These are phyloP conservation scores for Vireo griseus DNA, from an alignment of 2,797 vertebrate genomes.

Conservation along the genomic window DNA sequence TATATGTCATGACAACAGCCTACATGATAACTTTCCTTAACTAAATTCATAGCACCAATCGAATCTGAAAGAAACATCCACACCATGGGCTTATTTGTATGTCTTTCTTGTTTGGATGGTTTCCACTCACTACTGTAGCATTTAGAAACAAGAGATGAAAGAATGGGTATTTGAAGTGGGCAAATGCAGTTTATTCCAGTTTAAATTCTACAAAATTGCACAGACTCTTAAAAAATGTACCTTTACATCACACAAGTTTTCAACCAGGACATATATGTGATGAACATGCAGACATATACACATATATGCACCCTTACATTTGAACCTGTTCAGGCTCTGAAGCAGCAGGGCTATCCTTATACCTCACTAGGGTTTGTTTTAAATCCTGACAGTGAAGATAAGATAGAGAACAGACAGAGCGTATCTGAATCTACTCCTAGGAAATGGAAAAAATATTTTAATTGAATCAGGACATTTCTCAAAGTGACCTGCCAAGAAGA, in stretches of 20 bases:
- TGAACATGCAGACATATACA: not conserved
- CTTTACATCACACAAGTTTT: not conserved
- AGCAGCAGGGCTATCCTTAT: not conserved
- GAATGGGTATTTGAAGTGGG: not conserved
- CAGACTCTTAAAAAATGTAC: not conserved
- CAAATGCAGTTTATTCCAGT: not conserved
- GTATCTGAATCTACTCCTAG: conserved; percentile 62
- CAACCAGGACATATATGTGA: not conserved
- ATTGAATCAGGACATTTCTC: conserved; percentile 68
- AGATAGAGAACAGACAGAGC: conserved; percentile 59
- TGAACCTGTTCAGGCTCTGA: not conserved
- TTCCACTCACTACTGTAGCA: not conserved
- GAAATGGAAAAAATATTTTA: conserved; percentile 72
- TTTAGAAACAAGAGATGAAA: not conserved
- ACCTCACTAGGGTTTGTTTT: conserved; percentile 48
- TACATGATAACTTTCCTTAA: not conserved
- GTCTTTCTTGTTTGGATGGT: not conserved
- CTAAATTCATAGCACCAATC: not conserved
- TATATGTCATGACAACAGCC: not conserved
- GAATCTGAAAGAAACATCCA: not conserved
- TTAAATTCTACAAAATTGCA: not conserved
- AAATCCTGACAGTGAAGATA: conserved; percentile 62
- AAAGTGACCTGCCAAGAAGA: conserved; percentile 71
- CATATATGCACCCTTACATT: not conserved
- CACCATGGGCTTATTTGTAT: not conserved